These are phyloP conservation scores for Seriola quinqueradiata DNA, from an alignment of 2,113 vertebrate genomes.

Conservation along the genomic window DNA sequence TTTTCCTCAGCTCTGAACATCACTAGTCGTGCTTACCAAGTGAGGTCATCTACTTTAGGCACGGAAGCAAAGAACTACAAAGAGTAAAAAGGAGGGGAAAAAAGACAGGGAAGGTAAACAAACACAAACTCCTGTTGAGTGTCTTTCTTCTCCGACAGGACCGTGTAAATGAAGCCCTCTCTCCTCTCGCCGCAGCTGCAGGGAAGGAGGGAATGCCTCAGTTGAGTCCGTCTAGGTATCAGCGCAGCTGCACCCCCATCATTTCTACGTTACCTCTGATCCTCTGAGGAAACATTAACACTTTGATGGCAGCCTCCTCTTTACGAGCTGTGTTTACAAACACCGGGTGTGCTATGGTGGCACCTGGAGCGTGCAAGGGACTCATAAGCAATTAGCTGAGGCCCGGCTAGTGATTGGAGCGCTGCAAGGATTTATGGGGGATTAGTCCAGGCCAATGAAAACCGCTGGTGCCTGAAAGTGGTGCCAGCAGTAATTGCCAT, in stretches of 20 bases:
- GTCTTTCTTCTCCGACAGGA: slow-evolving; percentile 77
- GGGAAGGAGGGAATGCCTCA: slow-evolving; percentile 44
- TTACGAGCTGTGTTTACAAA: slow-evolving; percentile 82
- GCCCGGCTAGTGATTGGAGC: slow-evolving; percentile 68
- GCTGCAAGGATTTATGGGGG: slow-evolving; percentile 80
- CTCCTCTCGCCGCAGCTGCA: slow-evolving; percentile 62
- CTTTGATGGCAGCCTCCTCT: slow-evolving; percentile 77
- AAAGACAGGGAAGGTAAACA: slow-evolving; percentile 66
- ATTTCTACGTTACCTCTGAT: slow-evolving; percentile 66
- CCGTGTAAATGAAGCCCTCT: slow-evolving; percentile 55
- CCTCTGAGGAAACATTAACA: slow-evolving; percentile 72
- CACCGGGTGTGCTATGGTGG: slow-evolving; percentile 66
- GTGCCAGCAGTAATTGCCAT: slow-evolving; percentile 75
- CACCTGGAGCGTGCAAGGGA: slow-evolving; percentile 79
- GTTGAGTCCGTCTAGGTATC: slow-evolving; percentile 67
- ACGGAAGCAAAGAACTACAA: slow-evolving; percentile 61
- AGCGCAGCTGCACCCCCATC: slow-evolving; percentile 75
- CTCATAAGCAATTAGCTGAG: slow-evolving; percentile 78
- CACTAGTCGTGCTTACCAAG: slow-evolving; percentile 50
- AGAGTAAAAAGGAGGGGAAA: slow-evolving; percentile 32
- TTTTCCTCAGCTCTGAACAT: slow-evolving; percentile 35
- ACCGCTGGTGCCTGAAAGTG: slow-evolving; percentile 83
- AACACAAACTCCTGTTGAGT: slow-evolving; percentile 68
- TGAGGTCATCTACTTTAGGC: slow-evolving; percentile 69
- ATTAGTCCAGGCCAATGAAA: slow-evolving; percentile 82